A percentile compares a stretch with the other conserved stretches of the same genome.
phyloP scores from a whole-genome alignment of 2,113 vertebrate genomes.

The Murina feae region DNA sequence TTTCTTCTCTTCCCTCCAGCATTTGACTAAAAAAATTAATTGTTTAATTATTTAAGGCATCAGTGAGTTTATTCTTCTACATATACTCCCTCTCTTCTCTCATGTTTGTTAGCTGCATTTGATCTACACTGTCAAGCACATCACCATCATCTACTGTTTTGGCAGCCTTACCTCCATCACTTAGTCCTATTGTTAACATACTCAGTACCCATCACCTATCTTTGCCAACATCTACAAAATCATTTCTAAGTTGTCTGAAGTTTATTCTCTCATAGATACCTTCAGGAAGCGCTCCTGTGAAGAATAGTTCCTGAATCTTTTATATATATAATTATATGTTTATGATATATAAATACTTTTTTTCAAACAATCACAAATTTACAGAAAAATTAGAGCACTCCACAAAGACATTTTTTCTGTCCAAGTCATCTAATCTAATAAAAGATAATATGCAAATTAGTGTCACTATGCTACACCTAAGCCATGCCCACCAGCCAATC shows the following conservation, averaged over 20 bases:
- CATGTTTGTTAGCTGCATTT: background rate
- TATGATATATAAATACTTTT: background rate
- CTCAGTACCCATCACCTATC: background rate
- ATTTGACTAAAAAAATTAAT: background rate
- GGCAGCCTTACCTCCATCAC: background rate
- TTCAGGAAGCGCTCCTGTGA: background rate
- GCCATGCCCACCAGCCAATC: no score
- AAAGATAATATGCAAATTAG: no score
- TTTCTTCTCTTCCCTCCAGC: background rate
- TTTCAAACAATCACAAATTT: background rate
- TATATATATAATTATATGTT: background rate
- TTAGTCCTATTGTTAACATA: background rate
- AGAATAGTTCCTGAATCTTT: background rate
- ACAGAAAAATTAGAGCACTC: background rate
- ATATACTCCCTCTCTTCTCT: background rate
- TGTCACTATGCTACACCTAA: no score
- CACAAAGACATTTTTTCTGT: background rate
- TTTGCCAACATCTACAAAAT: background rate
- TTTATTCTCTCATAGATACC: background rate
- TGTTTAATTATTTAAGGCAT: background rate
- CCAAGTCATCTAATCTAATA: no score
- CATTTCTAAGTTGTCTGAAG: background rate
- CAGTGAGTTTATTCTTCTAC: background rate
- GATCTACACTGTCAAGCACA: background rate
- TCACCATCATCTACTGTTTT: background rate